Conservation (phyloP, 2,888 invertebrate genomes). For the Trypoxylon attenuatum region DNA sequence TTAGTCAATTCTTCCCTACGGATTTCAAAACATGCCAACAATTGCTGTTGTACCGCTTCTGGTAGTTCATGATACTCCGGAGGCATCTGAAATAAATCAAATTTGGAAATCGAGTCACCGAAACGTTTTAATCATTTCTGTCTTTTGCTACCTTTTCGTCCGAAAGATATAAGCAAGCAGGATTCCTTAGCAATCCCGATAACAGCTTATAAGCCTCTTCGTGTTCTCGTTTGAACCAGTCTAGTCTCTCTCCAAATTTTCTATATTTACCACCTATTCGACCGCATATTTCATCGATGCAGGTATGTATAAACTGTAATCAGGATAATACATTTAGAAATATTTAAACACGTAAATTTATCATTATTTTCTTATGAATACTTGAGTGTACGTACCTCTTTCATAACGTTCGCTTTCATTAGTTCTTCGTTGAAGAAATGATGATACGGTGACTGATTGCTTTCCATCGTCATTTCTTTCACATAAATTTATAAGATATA, state of each 20-base stretch:
- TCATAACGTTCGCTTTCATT: constrained; percentile 54
- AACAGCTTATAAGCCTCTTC: constrained; percentile 56
- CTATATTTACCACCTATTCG: constrained; percentile 58
- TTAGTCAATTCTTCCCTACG: constrained; percentile 61
- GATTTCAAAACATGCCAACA: constrained; percentile 61
- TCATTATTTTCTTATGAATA: background rate
- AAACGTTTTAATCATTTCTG: background rate
- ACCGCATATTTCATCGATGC: constrained; percentile 68
- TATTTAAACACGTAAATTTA: background rate
- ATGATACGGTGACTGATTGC: constrained; percentile 37
- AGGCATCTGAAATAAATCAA: constrained; percentile 62
- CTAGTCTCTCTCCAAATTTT: constrained; percentile 58
- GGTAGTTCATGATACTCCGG: constrained; percentile 64
- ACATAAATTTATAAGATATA: too few relatives aligned
- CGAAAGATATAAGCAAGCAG: constrained; percentile 59
- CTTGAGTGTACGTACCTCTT: constrained; percentile 36
- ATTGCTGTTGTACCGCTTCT: constrained; percentile 56
- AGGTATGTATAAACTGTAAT: constrained; percentile 66
- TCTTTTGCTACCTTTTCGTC: constrained; percentile 60
- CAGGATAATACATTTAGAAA: constrained; percentile 4
- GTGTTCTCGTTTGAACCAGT: constrained; percentile 65
- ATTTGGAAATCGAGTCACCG: background rate
- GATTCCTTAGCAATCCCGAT: constrained; percentile 57
- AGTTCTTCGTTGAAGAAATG: constrained; percentile 53
- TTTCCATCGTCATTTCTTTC: constrained; percentile 44